A percentile compares a stretch with the other conserved stretches of the same genome.
Conservation (phyloP, 2,113 vertebrate species). For the Anguilla japonica region DNA sequence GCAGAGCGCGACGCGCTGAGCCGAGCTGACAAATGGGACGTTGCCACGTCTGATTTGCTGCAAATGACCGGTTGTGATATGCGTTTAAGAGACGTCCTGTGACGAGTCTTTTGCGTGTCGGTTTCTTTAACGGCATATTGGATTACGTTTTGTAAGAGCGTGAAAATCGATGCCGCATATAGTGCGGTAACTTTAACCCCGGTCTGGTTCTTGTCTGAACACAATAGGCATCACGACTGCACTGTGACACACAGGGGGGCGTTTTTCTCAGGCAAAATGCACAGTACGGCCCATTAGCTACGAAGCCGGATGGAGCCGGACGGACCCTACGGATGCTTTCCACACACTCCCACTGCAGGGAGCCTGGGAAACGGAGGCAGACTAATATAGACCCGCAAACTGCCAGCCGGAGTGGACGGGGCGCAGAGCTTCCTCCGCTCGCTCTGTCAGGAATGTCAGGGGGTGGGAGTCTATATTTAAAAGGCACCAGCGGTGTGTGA, state of each 20-base stretch:
- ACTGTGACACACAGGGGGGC: neutral
- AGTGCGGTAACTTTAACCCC: too few species aligned
- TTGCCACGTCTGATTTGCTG: too few species aligned
- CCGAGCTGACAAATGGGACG: constrained; percentile 30
- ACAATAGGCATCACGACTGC: neutral
- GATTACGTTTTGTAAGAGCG: too few species aligned
- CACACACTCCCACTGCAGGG: neutral
- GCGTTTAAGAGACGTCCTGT: too few species aligned
- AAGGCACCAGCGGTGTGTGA: neutral
- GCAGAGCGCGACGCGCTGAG: constrained; percentile 34
- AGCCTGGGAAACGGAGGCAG: constrained; percentile 6
- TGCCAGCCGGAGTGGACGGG: constrained; percentile 1
- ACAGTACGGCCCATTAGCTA: constrained; percentile 25
- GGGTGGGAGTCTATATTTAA: neutral
- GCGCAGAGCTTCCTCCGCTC: constrained; percentile 11
- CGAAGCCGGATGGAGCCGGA: constrained; percentile 17
- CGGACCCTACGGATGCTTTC: neutral
- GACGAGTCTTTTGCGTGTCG: too few species aligned
- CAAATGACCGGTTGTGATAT: too few species aligned
- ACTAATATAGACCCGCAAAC: neutral
- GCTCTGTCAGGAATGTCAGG: constrained; percentile 1
- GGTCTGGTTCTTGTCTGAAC: too few species aligned
- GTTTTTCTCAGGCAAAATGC: constrained; percentile 1
- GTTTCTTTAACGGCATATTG: too few species aligned
- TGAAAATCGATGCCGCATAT: too few species aligned